A percentile compares a stretch with the other conserved stretches of the same genome.
phyloP scores from a whole-genome alignment of 2,113 vertebrate species.

The Tachysurus vachellii region DNA sequence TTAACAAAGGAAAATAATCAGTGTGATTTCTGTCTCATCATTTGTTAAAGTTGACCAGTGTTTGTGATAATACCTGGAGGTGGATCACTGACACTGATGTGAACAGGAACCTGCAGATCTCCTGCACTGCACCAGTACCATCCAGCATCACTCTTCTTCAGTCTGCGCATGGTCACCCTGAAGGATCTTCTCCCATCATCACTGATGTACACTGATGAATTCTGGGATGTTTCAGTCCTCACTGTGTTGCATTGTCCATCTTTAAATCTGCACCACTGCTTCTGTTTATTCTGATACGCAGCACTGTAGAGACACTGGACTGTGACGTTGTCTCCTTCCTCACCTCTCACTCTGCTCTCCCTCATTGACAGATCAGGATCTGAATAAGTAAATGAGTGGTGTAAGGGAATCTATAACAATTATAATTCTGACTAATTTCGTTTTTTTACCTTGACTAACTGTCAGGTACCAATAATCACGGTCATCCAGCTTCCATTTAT shows the following conservation, averaged over 20 bases:
- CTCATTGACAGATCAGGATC: not conserved
- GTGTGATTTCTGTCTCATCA: too few species aligned
- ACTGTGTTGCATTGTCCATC: not conserved
- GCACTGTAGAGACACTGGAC: conserved; percentile 46
- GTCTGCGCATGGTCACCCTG: not conserved
- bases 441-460: conserved; percentile 4
- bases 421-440: too few species aligned
- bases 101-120: too few species aligned
- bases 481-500: fast-evolving
- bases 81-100: too few species aligned
- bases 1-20: too few species aligned
- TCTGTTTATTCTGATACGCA: conserved; percentile 3
- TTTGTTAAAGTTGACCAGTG: too few species aligned
- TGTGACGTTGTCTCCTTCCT: conserved; percentile 38
- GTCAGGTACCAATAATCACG: not conserved
- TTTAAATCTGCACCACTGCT: conserved; percentile 38
- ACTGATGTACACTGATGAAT: not conserved
- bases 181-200: not conserved
- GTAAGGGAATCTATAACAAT: too few species aligned
- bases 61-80: too few species aligned
- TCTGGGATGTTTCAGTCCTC: conserved; percentile 5
- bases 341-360: conserved; percentile 31
- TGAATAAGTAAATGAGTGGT: not conserved
- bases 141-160: too few species aligned
- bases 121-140: too few species aligned